Percentiles rank a stretch among this genome's conserved stretches.
phyloP scores from a whole-genome alignment of 2,797 vertebrate genomes.

The Melanogrammus aeglefinus region DNA sequence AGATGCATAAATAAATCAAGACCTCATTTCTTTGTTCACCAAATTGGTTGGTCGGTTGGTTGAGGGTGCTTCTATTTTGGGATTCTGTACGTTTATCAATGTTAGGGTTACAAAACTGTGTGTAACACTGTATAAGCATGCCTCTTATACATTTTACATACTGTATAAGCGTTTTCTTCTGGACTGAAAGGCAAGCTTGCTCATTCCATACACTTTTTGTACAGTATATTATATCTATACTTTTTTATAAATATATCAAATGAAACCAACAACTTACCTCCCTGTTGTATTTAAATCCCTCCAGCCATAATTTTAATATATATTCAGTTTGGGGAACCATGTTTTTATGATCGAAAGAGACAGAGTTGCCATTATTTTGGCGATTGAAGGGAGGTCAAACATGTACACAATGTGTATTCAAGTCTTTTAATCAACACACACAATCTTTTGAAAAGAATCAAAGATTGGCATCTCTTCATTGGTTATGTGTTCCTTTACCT shows the following conservation, averaged over 20 bases:
- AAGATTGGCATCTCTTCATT: constrained; percentile 3
- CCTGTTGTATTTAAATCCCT: not conserved
- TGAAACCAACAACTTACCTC: not conserved
- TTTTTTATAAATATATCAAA: not conserved
- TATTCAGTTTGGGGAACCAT: not conserved
- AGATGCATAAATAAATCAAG: constrained; percentile 1
- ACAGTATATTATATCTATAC: not conserved
- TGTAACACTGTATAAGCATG: not conserved
- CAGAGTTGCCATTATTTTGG: not conserved
- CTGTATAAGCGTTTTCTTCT: not conserved
- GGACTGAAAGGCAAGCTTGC: not conserved
- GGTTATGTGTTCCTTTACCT: constrained; percentile 1
- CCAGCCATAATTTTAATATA: constrained; percentile 7
- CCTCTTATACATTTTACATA: not conserved
- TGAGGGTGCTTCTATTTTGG: not conserved
- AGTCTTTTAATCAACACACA: not conserved
- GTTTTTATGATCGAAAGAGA: not conserved
- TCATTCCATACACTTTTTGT: not conserved
- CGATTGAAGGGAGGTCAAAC: not conserved
- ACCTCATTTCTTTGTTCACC: not conserved
- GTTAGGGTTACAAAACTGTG: not conserved
- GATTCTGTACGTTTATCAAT: not conserved
- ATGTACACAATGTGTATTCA: not conserved
- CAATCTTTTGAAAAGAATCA: not conserved
- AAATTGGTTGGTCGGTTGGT: not conserved